These are phyloP conservation scores for Micrastur ruficollis DNA, from an alignment of 2,797 vertebrate species.

Conservation along the genomic window DNA sequence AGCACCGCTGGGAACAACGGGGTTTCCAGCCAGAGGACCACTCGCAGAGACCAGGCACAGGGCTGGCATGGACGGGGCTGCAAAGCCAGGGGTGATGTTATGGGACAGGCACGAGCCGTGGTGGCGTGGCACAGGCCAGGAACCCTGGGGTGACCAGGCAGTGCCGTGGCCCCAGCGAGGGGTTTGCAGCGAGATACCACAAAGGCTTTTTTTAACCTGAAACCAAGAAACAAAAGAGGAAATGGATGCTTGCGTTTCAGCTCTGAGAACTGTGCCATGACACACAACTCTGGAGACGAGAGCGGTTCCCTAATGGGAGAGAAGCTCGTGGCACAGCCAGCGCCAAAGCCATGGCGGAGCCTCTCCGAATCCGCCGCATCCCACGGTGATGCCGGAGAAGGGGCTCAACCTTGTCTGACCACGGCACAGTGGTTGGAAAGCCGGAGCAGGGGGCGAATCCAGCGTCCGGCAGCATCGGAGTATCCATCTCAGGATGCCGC, in stretches of 20 bases:
- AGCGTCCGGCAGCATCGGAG: rapidly evolving
- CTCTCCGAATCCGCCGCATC: rapidly evolving
- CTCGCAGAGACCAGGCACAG: rapidly evolving
- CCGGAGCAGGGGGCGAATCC: background rate
- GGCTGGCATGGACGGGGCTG: background rate
- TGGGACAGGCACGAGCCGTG: rapidly evolving
- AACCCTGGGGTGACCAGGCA: background rate
- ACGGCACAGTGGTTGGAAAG: background rate
- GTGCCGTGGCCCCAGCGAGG: rapidly evolving
- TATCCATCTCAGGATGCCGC: rapidly evolving
- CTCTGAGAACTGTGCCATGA: background rate
- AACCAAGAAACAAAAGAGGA: conserved; percentile 46
- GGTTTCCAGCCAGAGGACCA: background rate
- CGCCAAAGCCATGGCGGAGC: rapidly evolving
- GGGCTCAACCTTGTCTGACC: rapidly evolving
- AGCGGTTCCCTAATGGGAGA: background rate
- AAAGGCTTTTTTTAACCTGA: background rate
- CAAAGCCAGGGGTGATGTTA: background rate
- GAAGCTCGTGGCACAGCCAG: background rate
- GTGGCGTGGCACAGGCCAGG: rapidly evolving
- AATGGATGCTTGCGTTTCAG: background rate
- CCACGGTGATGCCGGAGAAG: rapidly evolving
- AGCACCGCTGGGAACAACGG: background rate
- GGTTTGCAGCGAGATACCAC: background rate
- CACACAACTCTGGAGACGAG: rapidly evolving